Conservation (phyloP, 2,888 invertebrate genomes). For the Hypselothyrea guttata region DNA sequence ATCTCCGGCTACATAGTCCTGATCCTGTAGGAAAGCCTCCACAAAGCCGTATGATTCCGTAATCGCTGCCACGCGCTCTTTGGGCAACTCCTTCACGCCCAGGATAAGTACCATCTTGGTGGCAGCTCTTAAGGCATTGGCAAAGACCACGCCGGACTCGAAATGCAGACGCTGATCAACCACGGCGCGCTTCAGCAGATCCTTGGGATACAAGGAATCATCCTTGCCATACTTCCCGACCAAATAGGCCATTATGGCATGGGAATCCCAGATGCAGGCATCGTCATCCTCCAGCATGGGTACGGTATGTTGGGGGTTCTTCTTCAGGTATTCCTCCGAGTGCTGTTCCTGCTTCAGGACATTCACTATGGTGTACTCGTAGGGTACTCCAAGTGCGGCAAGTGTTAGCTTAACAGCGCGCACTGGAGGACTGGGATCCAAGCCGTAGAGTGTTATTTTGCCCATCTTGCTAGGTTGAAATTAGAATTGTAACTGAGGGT, state of each 20-base stretch:
- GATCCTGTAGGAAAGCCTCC: slow-evolving; percentile 59
- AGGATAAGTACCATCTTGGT: slow-evolving; percentile 24
- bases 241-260: slow-evolving; percentile 66
- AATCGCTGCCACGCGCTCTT: slow-evolving; percentile 33
- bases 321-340: slow-evolving; percentile 45
- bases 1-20: slow-evolving; percentile 69
- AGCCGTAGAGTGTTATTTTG: slow-evolving; percentile 70
- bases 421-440: slow-evolving; percentile 66
- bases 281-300: slow-evolving; percentile 64
- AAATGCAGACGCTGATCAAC: slow-evolving; percentile 60
- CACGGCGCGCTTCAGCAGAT: slow-evolving; percentile 56
- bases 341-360: slow-evolving; percentile 52
- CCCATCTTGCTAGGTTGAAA: no score
- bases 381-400: slow-evolving; percentile 61
- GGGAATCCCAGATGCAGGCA: slow-evolving; percentile 62
- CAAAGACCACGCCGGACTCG: slow-evolving; percentile 46
- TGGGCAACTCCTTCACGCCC: slow-evolving; percentile 31
- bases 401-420: slow-evolving; percentile 68
- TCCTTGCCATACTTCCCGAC: slow-evolving; percentile 64
- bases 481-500: no score
- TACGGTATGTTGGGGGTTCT: slow-evolving; percentile 72
- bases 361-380: slow-evolving; percentile 71
- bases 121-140: slow-evolving; percentile 21
- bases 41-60: slow-evolving; percentile 52
- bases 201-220: slow-evolving; percentile 68